A percentile compares a stretch with the other conserved stretches of the same genome.
These are phyloP conservation scores for Batillaria attramentaria DNA, from an alignment of 1,140 invertebrate species.

Conservation along the genomic window DNA sequence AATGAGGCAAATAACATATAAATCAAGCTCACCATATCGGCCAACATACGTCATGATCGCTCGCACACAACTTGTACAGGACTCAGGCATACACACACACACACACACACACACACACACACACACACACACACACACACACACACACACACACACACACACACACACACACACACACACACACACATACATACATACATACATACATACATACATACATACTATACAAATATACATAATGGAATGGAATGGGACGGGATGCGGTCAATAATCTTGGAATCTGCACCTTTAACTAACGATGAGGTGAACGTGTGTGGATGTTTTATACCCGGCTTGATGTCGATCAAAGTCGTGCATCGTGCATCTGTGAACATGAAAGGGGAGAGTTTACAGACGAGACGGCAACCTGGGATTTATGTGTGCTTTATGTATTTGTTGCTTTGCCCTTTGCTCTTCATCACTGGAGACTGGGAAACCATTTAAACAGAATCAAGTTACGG, in stretches of 20 bases:
- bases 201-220: background rate
- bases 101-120: background rate
- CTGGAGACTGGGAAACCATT: too few relatives aligned
- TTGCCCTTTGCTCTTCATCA: too few relatives aligned
- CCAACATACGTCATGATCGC: background rate
- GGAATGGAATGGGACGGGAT: background rate
- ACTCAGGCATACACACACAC: background rate
- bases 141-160: background rate
- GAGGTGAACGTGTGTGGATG: background rate
- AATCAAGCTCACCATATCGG: background rate
- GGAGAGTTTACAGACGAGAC: background rate
- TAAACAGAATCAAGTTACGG: too few relatives aligned
- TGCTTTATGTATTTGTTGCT: too few relatives aligned
- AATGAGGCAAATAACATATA: background rate
- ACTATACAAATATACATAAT: too few relatives aligned
- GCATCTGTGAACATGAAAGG: background rate
- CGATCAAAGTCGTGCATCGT: background rate
- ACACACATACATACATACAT: background rate
- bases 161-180: background rate
- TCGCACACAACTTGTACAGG: background rate
- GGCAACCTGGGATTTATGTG: too few relatives aligned
- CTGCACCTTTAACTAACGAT: too few relatives aligned
- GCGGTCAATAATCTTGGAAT: too few relatives aligned
- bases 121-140: background rate
- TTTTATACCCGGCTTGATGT: background rate